phyloP scores from a whole-genome alignment of 2,113 vertebrate species.

The Cryptomyrus ogoouensis region DNA sequence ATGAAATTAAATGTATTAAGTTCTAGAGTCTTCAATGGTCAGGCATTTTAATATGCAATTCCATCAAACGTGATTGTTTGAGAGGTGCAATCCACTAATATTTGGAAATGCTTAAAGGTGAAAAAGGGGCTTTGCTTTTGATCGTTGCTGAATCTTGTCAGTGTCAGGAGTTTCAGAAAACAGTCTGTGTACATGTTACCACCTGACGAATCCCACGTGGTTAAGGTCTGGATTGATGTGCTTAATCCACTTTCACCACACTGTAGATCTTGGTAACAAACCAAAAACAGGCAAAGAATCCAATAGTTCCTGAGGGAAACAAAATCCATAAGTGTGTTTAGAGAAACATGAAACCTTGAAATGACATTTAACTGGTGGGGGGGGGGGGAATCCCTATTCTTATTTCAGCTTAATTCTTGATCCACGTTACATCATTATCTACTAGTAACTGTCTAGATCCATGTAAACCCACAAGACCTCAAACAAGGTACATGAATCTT shows the following conservation, averaged over 20 bases:
- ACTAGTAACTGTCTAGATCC: not conserved
- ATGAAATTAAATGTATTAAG: not conserved
- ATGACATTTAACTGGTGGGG: not conserved
- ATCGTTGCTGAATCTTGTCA: slow-evolving; percentile 2
- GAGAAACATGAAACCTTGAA: not conserved
- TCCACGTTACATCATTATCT: not conserved
- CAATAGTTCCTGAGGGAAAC: slow-evolving; percentile 67
- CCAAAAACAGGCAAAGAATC: slow-evolving; percentile 82
- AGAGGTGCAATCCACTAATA: not conserved
- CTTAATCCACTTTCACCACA: slow-evolving; percentile 77
- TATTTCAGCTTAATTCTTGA: not conserved
- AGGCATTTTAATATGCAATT: not conserved
- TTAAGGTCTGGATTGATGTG: slow-evolving; percentile 20
- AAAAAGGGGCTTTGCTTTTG: not conserved
- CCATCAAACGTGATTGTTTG: not conserved
- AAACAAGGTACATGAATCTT: not conserved
- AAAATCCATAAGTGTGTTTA: not conserved
- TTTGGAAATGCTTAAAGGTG: not conserved
- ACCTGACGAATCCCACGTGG: slow-evolving; percentile 45
- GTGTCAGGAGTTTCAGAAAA: slow-evolving; percentile 41
- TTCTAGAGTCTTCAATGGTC: not conserved
- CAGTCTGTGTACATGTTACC: slow-evolving; percentile 43
- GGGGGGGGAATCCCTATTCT: not conserved
- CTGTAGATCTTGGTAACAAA: slow-evolving; percentile 85
- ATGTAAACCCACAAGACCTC: not conserved